Conservation (phyloP, 2,113 vertebrate species). For the human region GRCh38 chr6:119263501-119264000, state of each 20-base stretch:
- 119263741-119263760: not conserved
- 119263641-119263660: too few relatives aligned
- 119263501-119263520: too few relatives aligned
- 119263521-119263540: too few relatives aligned
- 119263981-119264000: not conserved
- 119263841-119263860: not conserved
- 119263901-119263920: not conserved
- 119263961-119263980: not conserved
- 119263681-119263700: too few relatives aligned
- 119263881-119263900: not conserved
- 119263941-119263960: not conserved
- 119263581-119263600: too few relatives aligned
- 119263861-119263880: slow-evolving; percentile 27
- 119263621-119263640: too few relatives aligned
- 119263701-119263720: too few relatives aligned
- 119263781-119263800: not conserved
- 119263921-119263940: not conserved
- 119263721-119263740: too few relatives aligned
- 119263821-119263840: slow-evolving; percentile 16
- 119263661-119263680: too few relatives aligned
- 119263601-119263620: too few relatives aligned
- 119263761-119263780: not conserved
- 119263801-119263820: not conserved
- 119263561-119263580: too few relatives aligned
- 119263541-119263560: too few relatives aligned